Conservation (phyloP, 2,888 invertebrate species). For the Drosophila colorata region DNA sequence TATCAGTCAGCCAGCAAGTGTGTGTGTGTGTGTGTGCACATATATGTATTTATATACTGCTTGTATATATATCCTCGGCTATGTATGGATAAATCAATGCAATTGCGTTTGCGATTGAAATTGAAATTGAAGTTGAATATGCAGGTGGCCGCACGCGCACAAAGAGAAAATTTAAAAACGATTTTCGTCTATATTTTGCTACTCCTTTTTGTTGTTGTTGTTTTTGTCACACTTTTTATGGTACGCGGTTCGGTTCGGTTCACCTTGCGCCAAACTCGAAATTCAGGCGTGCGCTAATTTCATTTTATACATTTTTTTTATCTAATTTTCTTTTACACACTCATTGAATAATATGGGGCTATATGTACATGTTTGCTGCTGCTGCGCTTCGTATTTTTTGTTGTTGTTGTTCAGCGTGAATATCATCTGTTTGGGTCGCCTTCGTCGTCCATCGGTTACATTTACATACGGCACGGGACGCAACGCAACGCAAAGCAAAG, state of each 20-base stretch:
- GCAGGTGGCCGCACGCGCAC: constrained; percentile 58
- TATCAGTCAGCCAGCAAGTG: constrained; percentile 56
- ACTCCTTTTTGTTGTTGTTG: constrained; percentile 32
- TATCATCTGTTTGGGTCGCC: constrained; percentile 68
- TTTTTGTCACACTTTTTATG: constrained; percentile 37
- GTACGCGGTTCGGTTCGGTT: constrained; percentile 48
- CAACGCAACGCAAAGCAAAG: constrained; percentile 38
- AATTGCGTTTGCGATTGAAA: constrained; percentile 61
- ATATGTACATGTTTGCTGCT: constrained; percentile 59
- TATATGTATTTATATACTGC: constrained; percentile 29
- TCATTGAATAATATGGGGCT: constrained; percentile 67
- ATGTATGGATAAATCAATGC: constrained; percentile 26
- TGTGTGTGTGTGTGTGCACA: constrained; percentile 16
- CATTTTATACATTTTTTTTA: constrained; percentile 54
- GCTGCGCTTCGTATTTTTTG: constrained; percentile 52
- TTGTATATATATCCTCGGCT: constrained; percentile 46
- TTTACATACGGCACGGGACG: constrained; percentile 66
- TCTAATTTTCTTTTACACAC: constrained; percentile 74
- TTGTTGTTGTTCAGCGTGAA: constrained; percentile 59
- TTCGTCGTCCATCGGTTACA: constrained; percentile 67
- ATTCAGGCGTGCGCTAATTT: constrained; percentile 78
- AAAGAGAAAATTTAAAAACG: constrained; percentile 69
- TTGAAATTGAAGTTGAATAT: not conserved
- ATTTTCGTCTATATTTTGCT: constrained; percentile 46
- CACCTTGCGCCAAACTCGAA: constrained; percentile 76